A percentile compares a stretch with the other conserved stretches of the same genome.
These are phyloP conservation scores for Ondatra zibethicus DNA, from an alignment of 2,113 vertebrate genomes.

Conservation along the genomic window DNA sequence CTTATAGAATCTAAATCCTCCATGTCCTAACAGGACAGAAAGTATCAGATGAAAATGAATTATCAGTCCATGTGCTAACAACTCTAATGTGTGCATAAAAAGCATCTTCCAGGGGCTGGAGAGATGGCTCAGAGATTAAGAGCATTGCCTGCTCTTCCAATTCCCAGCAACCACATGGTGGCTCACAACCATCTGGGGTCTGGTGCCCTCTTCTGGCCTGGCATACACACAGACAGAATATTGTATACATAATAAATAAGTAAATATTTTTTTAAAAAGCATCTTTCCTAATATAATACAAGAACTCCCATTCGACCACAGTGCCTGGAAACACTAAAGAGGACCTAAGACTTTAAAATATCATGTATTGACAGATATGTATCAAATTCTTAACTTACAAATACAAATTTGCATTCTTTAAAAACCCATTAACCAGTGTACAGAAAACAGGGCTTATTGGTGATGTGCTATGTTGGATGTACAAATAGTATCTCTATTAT, in stretches of 20 bases:
- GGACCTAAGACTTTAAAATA: background rate
- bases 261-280: too few relatives aligned
- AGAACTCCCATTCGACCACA: background rate
- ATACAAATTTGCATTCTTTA: constrained; percentile 10
- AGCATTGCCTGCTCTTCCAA: too few relatives aligned
- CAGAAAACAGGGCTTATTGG: background rate
- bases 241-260: too few relatives aligned
- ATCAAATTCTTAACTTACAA: background rate
- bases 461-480: background rate
- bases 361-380: background rate
- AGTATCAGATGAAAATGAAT: constrained; percentile 70
- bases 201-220: too few relatives aligned
- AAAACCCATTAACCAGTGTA: constrained; percentile 23
- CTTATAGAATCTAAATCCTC: constrained; percentile 63
- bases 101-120: too few relatives aligned
- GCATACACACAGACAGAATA: too few relatives aligned
- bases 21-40: constrained; percentile 60
- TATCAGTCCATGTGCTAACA: background rate
- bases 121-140: too few relatives aligned
- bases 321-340: constrained; percentile 10
- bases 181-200: too few relatives aligned
- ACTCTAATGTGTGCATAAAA: constrained; percentile 49
- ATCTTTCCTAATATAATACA: background rate
- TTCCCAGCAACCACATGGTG: too few relatives aligned
- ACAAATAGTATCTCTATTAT: background rate